A percentile compares a stretch with the other conserved stretches of the same genome.
Conservation (phyloP, 2,113 vertebrate species). For the Callorhinus ursinus region DNA sequence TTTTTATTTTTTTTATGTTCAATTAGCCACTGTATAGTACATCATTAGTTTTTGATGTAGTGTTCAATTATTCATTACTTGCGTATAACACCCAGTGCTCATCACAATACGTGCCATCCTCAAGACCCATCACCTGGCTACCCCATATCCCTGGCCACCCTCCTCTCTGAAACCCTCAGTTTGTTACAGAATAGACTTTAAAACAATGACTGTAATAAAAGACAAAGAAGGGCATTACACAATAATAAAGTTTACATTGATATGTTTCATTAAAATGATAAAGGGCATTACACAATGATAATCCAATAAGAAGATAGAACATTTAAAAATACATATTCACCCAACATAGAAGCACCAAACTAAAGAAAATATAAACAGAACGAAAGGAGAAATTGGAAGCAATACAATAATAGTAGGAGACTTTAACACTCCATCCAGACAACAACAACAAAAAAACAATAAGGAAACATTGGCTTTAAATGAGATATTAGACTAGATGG, state of each 20-base stretch:
- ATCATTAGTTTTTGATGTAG: no score
- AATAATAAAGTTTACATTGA: no score
- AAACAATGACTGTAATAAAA: neutral
- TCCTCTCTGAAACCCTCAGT: no score
- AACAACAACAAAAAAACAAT: neutral
- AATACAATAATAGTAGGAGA: neutral
- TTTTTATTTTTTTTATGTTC: no score
- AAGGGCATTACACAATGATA: neutral
- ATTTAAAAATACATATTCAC: neutral
- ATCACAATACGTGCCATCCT: no score
- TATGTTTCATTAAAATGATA: no score
- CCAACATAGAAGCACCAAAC: neutral
- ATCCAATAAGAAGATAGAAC: neutral
- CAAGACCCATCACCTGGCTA: no score
- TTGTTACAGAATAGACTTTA: neutral
- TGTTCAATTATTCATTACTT: no score
- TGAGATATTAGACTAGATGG: neutral
- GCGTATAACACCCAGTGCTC: no score
- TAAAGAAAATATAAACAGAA: neutral
- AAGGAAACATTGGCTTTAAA: neutral
- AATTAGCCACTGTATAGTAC: no score
- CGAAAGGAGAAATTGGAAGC: neutral
- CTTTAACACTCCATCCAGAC: neutral
- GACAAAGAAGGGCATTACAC: neutral
- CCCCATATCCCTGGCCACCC: no score